Evolutionary conservation across 1,140 invertebrate species (phyloP).

Genomic region (Drosophila erecta): DNA sequence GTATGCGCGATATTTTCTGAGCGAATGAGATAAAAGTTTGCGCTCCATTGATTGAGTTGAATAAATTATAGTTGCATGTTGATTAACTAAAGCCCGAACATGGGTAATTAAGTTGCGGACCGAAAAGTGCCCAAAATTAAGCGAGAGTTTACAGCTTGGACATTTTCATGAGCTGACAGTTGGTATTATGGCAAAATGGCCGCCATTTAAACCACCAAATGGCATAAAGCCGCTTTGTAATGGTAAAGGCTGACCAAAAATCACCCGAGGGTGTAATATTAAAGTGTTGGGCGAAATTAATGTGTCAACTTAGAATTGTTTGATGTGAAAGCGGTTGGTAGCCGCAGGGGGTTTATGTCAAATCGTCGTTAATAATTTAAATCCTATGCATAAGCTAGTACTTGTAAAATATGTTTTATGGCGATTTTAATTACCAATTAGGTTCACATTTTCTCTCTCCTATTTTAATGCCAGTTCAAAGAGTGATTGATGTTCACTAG

Average conservation of each 20-base stretch:
- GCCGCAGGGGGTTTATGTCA: neutral
- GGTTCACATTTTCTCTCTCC: neutral
- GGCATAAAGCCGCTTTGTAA: conserved; percentile 33
- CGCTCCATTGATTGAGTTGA: conserved; percentile 68
- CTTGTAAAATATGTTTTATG: neutral
- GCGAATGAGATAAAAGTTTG: conserved; percentile 21
- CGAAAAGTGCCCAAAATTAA: conserved; percentile 15
- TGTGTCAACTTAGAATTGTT: conserved; percentile 28
- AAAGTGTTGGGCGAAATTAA: conserved; percentile 10
- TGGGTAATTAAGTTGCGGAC: conserved; percentile 39
- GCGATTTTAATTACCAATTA: neutral
- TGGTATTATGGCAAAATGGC: conserved; percentile 36
- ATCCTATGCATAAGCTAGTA: neutral
- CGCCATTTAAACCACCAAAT: conserved; percentile 23
- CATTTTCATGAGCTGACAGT: conserved; percentile 76
- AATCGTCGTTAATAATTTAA: neutral
- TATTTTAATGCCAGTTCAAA: neutral
- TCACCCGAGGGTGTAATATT: neutral
- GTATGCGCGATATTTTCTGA: conserved; percentile 62
- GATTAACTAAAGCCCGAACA: conserved; percentile 62
- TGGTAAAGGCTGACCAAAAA: conserved; percentile 5
- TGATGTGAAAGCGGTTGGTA: neutral
- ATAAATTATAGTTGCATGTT: conserved; percentile 68
- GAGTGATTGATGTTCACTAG: conserved; percentile 8
- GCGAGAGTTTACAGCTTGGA: conserved; percentile 41